A percentile compares a stretch with the other conserved stretches of the same genome.
phyloP scores from a whole-genome alignment of 2,113 vertebrate genomes.

The Spea bombifrons region DNA sequence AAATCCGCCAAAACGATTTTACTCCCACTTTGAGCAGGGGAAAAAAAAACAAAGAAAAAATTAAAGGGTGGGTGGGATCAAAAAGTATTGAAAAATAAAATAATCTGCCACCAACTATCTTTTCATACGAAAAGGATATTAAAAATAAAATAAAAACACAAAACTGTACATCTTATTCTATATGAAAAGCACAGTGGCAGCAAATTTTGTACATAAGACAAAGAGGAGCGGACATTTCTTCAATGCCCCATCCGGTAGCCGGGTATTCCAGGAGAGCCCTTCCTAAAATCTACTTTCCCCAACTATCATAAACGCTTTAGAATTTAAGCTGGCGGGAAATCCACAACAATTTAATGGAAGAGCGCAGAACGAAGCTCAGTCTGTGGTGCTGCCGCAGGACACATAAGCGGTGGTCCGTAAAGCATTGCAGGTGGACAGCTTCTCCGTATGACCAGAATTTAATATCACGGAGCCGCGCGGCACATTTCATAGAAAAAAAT shows the following conservation, averaged over 20 bases:
- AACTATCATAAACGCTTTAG: constrained; percentile 58
- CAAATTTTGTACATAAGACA: constrained; percentile 74
- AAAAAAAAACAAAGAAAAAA: constrained; percentile 79
- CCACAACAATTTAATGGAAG: constrained; percentile 47
- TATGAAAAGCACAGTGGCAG: constrained; percentile 78
- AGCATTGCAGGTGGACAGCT: constrained; percentile 49
- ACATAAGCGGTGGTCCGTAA: neutral
- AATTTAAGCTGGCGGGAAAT: constrained; percentile 63
- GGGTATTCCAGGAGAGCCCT: constrained; percentile 5
- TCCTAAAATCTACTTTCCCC: constrained; percentile 64
- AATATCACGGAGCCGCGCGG: constrained; percentile 75
- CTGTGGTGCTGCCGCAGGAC: constrained; percentile 58
- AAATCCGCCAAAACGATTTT: constrained; percentile 63
- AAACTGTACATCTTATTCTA: constrained; percentile 80
- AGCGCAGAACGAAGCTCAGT: constrained; percentile 67
- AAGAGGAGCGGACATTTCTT: constrained; percentile 66
- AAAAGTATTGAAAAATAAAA: neutral
- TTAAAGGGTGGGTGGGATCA: too few relatives aligned
- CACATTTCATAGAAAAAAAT: constrained; percentile 79
- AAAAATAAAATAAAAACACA: constrained; percentile 60
- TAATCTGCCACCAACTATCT: constrained; percentile 71
- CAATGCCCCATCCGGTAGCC: constrained; percentile 57
- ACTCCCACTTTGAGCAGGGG: constrained; percentile 72
- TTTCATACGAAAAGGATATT: constrained; percentile 64
- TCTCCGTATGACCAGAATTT: constrained; percentile 73